These are phyloP conservation scores for Diabrotica balteata DNA, from an alignment of 2,888 invertebrate genomes.

Conservation along the genomic window DNA sequence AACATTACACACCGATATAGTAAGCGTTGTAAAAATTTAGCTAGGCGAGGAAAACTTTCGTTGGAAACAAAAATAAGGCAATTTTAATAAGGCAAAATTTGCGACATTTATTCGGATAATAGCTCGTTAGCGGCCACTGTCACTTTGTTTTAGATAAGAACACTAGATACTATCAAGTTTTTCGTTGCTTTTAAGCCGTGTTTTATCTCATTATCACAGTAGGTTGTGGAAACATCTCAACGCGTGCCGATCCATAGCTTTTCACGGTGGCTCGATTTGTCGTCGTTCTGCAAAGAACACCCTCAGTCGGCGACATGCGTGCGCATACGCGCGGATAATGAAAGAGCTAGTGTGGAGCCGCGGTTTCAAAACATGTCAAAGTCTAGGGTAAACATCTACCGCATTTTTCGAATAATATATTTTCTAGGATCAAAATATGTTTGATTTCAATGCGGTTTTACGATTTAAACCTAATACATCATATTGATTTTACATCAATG, in stretches of 20 bases:
- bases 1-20: slow-evolving; percentile 15
- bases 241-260: slow-evolving; percentile 37
- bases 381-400: too few relatives aligned
- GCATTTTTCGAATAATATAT: too few relatives aligned
- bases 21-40: slow-evolving; percentile 31
- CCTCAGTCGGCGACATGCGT: slow-evolving; percentile 27
- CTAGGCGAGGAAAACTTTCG: slow-evolving; percentile 29
- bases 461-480: too few relatives aligned
- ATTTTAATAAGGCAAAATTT: slow-evolving; percentile 39
- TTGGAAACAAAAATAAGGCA: slow-evolving; percentile 41
- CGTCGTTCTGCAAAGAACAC: slow-evolving; percentile 32
- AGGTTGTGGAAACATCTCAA: slow-evolving; percentile 29
- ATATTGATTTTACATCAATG: too few relatives aligned
- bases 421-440: too few relatives aligned
- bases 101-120: slow-evolving; percentile 23
- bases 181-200: slow-evolving; percentile 22
- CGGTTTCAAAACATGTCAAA: too few relatives aligned
- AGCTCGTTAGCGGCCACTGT: slow-evolving; percentile 23
- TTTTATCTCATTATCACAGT: slow-evolving; percentile 32
- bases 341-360: too few relatives aligned
- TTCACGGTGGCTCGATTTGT: slow-evolving; percentile 36
- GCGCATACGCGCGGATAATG: slow-evolving; percentile 16
- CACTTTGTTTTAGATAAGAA: slow-evolving; percentile 22
- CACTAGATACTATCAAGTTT: slow-evolving; percentile 10
- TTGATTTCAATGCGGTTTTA: too few relatives aligned